Conservation (phyloP, 2,113 vertebrate species). For the human (Homo sapiens) region DNA sequence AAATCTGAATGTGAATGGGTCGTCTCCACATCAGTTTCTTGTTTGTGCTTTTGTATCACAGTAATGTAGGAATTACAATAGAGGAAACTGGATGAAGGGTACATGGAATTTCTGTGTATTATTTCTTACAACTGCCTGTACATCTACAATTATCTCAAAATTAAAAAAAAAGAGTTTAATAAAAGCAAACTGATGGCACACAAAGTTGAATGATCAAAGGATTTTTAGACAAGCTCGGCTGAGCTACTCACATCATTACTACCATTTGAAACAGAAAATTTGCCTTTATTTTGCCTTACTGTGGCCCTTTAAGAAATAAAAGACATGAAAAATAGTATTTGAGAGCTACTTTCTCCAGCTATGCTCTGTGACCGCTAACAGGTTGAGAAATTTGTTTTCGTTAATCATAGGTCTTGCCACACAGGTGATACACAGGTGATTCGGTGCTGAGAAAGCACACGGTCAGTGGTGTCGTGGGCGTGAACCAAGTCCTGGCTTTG, state of each 20-base stretch:
- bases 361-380: not conserved
- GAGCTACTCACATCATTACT: not conserved
- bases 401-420: not conserved
- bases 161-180: not conserved
- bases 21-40: not conserved
- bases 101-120: not conserved
- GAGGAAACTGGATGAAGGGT: not conserved
- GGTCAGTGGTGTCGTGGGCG: accelerated
- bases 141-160: not conserved
- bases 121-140: not conserved
- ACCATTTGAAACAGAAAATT: not conserved
- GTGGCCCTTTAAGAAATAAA: not conserved
- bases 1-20: not conserved
- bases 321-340: not conserved
- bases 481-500: not conserved
- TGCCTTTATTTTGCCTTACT: not conserved
- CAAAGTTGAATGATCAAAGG: not conserved
- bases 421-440: too few species aligned
- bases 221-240: not conserved
- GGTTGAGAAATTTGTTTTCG: not conserved
- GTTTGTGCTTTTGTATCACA: not conserved
- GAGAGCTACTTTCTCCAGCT: not conserved
- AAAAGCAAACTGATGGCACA: not conserved
- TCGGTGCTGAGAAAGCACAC: not conserved
- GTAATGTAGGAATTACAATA: not conserved